phyloP scores from a whole-genome alignment of 2,113 vertebrate species.

The Cisticola juncidis region DNA sequence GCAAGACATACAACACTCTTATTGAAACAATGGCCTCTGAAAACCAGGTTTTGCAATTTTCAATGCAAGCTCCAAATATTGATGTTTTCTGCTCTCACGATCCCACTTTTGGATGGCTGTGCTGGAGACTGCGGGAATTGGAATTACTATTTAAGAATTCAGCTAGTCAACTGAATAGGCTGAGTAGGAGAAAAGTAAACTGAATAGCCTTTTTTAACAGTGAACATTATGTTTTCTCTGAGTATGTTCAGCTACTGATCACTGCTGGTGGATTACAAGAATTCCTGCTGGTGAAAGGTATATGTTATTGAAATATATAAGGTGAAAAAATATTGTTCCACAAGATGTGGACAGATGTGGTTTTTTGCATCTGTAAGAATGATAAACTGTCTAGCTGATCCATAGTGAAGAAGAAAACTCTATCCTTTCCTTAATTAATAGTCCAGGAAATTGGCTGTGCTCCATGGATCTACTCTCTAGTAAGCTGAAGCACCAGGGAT shows the following conservation, averaged over 20 bases:
- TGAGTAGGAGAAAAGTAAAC: neutral
- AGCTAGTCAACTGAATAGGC: neutral
- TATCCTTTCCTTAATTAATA: neutral
- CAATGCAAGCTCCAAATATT: neutral
- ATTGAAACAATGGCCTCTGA: neutral
- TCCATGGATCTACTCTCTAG: neutral
- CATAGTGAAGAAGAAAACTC: constrained; percentile 1
- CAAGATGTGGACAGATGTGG: neutral
- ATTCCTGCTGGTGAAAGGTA: neutral
- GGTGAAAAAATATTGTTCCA: neutral
- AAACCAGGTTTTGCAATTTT: neutral
- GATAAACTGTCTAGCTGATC: neutral
- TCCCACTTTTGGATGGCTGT: neutral
- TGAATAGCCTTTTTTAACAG: neutral
- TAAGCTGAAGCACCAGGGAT: neutral
- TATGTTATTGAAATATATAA: neutral
- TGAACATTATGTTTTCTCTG: neutral
- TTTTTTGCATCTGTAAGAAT: neutral
- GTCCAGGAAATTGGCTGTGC: neutral
- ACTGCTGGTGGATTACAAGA: neutral
- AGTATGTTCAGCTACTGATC: neutral
- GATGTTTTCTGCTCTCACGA: neutral
- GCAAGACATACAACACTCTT: neutral
- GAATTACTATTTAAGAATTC: neutral
- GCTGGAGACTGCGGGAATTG: neutral